Evolutionary conservation across 2,113 vertebrate species (phyloP), one percentile per base, ranked within the genome.

Genomic region (Cromileptes altivelis): DNA sequence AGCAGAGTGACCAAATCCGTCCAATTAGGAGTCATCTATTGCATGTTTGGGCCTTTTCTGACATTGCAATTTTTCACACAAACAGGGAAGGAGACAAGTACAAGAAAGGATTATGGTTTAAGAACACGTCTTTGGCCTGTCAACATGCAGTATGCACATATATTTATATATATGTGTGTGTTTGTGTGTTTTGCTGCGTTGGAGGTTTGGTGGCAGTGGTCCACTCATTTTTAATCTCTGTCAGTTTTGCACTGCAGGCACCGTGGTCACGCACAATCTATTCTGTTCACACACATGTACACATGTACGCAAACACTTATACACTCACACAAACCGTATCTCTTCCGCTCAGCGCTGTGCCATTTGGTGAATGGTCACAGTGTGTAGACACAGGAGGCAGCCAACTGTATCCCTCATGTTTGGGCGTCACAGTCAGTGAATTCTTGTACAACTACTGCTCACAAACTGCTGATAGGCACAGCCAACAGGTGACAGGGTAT

Each of bases 161-260:
- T 25, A 12, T 74, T 3, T 71, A 0, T 62, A 2, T 45, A 18
- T 70, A 15, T 57, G 52, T 67, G 1, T 69, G 8, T 49, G n/a
- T 55, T 45, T 68, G 62, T 77, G 47, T 49, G 49, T 82, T 72
- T 71, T 30, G 45, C 65, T 76, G 83, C 23, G 52, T 78, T 78
- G 58, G 72, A 72, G 78, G 70, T 76, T 85, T 70, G 62, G 75
- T 83, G 75, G 86, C 90, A 83, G 53, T 17, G 57, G 68, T 80
- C 75, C 82, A 76, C 75, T 88, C 60, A 61, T 75, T 82, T 85
- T 77, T 74, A 84, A 89, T 86, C 78, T 78, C 62, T 78, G 82
- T 88, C 85, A 82, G 78, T 83, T 92, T 78, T 79, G 78, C 69
- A 85, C 78, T 55, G 17, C 47, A 45, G 69, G 71, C 75, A 73